Conservation (phyloP, 2,797 vertebrate species). For the Chelmon rostratus region DNA sequence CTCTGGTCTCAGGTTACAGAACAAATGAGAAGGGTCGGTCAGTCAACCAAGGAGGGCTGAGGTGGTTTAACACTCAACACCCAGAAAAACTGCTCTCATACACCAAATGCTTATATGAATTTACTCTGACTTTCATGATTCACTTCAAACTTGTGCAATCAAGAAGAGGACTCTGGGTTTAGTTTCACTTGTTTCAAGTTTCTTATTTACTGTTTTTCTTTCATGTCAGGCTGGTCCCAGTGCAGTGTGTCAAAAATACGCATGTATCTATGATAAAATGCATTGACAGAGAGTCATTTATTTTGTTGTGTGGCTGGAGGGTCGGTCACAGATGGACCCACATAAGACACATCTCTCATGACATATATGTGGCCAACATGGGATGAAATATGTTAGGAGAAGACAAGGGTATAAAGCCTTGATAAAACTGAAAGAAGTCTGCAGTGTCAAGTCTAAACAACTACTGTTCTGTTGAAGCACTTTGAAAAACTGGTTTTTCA, state of each 20-base stretch:
- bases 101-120: neutral
- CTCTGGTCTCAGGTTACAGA: constrained; percentile 28
- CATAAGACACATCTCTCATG: neutral
- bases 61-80: constrained; percentile 16
- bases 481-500: neutral
- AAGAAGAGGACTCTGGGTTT: neutral
- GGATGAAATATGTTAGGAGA: neutral
- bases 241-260: neutral
- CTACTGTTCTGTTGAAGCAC: neutral
- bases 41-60: neutral
- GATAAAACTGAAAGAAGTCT: neutral
- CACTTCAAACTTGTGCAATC: neutral
- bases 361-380: neutral
- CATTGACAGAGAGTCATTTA: too few relatives aligned
- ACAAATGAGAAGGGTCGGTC: constrained; percentile 1
- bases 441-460: too few relatives aligned
- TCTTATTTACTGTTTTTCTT: constrained; percentile 1
- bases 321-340: neutral
- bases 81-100: neutral
- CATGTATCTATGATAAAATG: neutral
- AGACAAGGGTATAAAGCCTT: neutral
- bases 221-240: neutral
- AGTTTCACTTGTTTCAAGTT: constrained; percentile 12
- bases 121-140: neutral
- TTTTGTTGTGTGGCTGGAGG: neutral